Evolutionary conservation across 2,113 vertebrate genomes (phyloP).

Genomic region (Oceanodroma tethys): DNA sequence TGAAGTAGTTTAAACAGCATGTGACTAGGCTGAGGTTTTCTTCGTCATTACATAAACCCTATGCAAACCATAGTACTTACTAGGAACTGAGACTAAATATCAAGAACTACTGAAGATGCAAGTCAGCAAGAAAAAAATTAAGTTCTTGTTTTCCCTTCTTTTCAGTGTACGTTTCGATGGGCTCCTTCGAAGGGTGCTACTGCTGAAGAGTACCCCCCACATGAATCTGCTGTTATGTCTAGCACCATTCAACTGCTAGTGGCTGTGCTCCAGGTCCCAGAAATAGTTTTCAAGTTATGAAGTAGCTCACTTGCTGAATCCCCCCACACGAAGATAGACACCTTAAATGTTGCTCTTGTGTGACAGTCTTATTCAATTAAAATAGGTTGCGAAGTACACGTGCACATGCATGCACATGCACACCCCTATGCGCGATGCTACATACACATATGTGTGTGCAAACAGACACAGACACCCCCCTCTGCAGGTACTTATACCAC

Average conservation of each 20-base stretch:
- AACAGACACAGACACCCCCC: neutral
- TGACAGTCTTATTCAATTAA: neutral
- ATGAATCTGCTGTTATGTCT: neutral
- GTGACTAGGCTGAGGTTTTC: neutral
- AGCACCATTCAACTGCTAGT: neutral
- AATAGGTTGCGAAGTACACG: neutral
- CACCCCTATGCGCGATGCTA: neutral
- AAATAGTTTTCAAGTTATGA: neutral
- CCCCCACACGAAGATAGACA: fast-evolving
- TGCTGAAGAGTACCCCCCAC: neutral
- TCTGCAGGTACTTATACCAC: neutral
- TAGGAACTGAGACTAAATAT: neutral
- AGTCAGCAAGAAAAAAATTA: neutral
- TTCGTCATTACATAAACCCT: neutral
- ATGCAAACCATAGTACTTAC: neutral
- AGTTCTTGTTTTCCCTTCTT: neutral
- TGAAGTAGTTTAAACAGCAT: neutral
- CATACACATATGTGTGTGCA: neutral
- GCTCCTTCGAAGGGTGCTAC: neutral
- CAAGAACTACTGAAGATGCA: neutral
- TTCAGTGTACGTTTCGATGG: neutral
- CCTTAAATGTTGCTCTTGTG: neutral
- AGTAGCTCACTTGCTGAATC: neutral
- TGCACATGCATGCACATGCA: neutral
- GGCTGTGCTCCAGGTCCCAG: neutral